phyloP scores from a whole-genome alignment of 2,888 invertebrate species.

The Rhabditoides inermis region DNA sequence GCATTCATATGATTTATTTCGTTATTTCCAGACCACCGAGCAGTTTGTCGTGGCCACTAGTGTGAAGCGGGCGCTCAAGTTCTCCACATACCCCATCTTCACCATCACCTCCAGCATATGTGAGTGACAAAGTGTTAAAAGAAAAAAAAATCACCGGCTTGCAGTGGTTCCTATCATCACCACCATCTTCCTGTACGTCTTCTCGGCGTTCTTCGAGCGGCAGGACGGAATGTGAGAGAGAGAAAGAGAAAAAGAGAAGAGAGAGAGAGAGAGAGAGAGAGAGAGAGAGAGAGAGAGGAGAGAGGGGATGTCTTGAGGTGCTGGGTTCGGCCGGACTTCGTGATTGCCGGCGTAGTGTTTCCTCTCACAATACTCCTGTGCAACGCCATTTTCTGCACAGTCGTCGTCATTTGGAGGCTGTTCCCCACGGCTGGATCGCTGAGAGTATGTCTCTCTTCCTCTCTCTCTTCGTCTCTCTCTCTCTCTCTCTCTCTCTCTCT shows the following conservation, averaged over 20 bases:
- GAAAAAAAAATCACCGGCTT: no score
- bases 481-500: background rate
- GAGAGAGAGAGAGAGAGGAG: background rate
- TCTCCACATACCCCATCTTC: no score
- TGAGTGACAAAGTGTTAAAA: no score
- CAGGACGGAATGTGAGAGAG: conserved; percentile 21
- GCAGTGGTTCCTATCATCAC: conserved; percentile 15
- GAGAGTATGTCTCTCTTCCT: background rate
- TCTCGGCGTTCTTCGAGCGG: conserved; percentile 28
- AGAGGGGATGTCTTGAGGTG: conserved; percentile 21
- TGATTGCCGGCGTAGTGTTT: conserved; percentile 28
- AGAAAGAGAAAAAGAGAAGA: background rate
- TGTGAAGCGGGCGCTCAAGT: no score
- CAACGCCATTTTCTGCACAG: conserved; percentile 28
- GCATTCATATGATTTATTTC: no score
- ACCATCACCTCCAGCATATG: no score
- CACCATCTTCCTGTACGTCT: conserved; percentile 18
- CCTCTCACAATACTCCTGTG: conserved; percentile 29
- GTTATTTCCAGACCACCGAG: no score
- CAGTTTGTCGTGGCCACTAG: no score
- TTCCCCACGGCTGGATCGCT: conserved; percentile 12
- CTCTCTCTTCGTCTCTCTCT: background rate
- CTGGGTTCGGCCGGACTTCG: conserved; percentile 35
- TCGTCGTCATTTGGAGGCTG: conserved; percentile 24
- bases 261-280: background rate